A percentile compares a stretch with the other conserved stretches of the same genome.
phyloP scores from a whole-genome alignment of 2,113 vertebrate species.

The Periophthalmodon schlosseri region DNA sequence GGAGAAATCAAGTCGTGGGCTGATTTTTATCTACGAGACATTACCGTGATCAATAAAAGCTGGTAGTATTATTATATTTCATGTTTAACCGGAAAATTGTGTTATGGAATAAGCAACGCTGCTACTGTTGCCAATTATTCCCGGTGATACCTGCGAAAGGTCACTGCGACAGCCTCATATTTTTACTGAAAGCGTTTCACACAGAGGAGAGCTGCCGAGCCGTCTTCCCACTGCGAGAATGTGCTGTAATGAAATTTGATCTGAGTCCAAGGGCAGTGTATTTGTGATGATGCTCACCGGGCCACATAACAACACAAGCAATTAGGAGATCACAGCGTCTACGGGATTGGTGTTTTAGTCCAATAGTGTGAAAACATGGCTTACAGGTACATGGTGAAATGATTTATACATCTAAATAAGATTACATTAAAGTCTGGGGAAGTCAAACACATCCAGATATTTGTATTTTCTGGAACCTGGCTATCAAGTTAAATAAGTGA shows the following conservation, averaged over 20 bases:
- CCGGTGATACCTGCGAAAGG: slow-evolving; percentile 62
- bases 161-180: slow-evolving; percentile 66
- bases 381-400: not conserved
- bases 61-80: slow-evolving; percentile 52
- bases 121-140: slow-evolving; percentile 67
- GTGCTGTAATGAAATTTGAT: slow-evolving; percentile 44
- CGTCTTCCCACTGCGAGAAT: slow-evolving; percentile 35
- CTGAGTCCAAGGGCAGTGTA: slow-evolving; percentile 27
- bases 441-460: too few species aligned
- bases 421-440: too few species aligned
- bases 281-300: slow-evolving; percentile 26
- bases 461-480: too few species aligned
- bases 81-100: slow-evolving; percentile 48
- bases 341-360: not conserved
- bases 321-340: slow-evolving; percentile 22
- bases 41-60: slow-evolving; percentile 49
- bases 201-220: slow-evolving; percentile 40
- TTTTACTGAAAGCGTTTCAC: slow-evolving; percentile 50
- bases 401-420: not conserved
- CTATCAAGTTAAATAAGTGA: too few species aligned
- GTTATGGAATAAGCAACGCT: slow-evolving; percentile 17
- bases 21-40: slow-evolving; percentile 56
- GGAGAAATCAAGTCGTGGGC: slow-evolving; percentile 40
- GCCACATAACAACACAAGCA: slow-evolving; percentile 30
- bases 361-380: not conserved